A percentile compares a stretch with the other conserved stretches of the same genome.
phyloP scores from a whole-genome alignment of 2,113 vertebrate genomes.

The Nymphicus hollandicus region DNA sequence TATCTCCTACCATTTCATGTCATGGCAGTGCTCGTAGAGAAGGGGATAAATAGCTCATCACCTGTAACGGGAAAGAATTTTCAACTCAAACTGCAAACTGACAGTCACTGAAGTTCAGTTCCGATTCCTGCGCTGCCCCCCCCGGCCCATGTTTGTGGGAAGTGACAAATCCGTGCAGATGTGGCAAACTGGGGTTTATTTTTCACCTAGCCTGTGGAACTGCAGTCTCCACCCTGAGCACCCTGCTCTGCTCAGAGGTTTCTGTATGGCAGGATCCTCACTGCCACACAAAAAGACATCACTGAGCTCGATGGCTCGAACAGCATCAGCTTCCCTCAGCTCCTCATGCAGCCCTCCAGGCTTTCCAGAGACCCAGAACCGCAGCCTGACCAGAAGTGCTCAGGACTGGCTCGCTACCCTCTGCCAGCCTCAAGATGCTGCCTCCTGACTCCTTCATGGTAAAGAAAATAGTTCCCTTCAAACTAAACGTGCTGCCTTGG shows the following conservation, averaged over 20 bases:
- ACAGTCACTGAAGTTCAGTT: neutral
- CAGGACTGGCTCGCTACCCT: neutral
- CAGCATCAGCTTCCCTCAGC: neutral
- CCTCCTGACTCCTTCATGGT: neutral
- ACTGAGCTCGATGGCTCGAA: accelerated
- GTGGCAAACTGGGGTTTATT: neutral
- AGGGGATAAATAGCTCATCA: neutral
- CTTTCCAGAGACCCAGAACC: accelerated
- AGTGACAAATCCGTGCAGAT: neutral
- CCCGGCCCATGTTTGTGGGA: neutral
- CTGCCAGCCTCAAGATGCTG: neutral
- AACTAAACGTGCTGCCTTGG: neutral
- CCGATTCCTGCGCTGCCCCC: neutral
- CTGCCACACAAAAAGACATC: too few species aligned
- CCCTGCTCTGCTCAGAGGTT: neutral
- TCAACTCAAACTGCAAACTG: neutral
- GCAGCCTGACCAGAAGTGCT: neutral
- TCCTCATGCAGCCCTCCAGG: accelerated
- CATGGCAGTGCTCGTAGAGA: neutral
- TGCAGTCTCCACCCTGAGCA: neutral
- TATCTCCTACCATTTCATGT: neutral
- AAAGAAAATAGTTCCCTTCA: neutral
- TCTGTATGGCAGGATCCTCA: neutral
- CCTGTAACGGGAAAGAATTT: neutral
- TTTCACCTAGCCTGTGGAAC: neutral